Evolutionary conservation across 2,113 vertebrate species (phyloP).

Genomic region (Phylloscopus trochilus): DNA sequence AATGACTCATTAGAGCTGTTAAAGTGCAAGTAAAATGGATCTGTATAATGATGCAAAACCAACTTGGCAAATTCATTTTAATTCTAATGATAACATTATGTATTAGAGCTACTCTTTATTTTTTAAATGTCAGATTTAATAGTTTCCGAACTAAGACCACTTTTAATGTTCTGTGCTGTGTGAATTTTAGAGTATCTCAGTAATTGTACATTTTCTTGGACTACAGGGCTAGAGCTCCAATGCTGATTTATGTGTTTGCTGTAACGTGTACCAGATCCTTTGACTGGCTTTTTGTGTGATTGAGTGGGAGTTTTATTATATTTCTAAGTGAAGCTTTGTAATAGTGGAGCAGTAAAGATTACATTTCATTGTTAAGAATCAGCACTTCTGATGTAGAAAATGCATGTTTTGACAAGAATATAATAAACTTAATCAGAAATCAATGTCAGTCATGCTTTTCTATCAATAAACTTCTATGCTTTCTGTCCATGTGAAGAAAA

Average conservation of each 20-base stretch:
- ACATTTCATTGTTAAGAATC: background rate
- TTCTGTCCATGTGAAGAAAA: background rate
- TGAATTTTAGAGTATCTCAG: constrained; percentile 10
- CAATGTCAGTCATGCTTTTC: background rate
- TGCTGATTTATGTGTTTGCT: background rate
- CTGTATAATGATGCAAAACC: constrained; percentile 47
- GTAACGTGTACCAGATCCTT: background rate
- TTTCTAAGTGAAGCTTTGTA: background rate
- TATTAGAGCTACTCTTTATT: background rate
- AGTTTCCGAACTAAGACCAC: background rate
- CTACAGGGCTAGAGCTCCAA: background rate
- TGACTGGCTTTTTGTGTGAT: background rate
- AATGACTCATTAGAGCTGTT: constrained; percentile 49
- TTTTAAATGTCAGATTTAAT: constrained; percentile 39
- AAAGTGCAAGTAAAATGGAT: constrained; percentile 53
- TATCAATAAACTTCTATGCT: background rate
- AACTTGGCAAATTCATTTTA: constrained; percentile 44
- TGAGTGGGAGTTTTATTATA: background rate
- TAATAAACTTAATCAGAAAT: background rate
- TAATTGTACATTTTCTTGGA: background rate
- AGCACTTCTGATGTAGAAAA: background rate
- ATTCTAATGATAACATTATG: constrained; percentile 53
- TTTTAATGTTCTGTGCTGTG: background rate
- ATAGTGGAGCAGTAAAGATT: background rate
- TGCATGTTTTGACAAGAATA: background rate